phyloP scores from a whole-genome alignment of 2,888 invertebrate species.

The Podotricha telesiphe region DNA sequence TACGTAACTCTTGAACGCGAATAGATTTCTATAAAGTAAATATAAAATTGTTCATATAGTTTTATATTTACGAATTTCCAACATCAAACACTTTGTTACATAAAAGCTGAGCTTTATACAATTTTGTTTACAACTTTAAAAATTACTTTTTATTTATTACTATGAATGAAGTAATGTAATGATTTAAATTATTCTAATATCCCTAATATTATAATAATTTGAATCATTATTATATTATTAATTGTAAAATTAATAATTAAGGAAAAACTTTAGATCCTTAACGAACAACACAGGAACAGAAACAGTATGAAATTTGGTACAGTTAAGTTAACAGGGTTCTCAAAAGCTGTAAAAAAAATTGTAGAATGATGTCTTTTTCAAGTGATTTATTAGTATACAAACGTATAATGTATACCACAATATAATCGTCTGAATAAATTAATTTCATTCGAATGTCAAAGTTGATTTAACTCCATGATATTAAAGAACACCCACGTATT shows the following conservation, averaged over 20 bases:
- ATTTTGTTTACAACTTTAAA: not conserved
- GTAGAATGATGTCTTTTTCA: not conserved
- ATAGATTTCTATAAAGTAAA: constrained; percentile 70
- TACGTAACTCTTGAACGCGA: constrained; percentile 61
- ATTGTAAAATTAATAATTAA: no score
- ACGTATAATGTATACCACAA: not conserved
- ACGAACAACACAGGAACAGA: no score
- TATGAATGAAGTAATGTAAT: not conserved
- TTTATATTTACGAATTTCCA: constrained; percentile 35
- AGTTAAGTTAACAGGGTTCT: no score
- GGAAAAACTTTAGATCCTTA: no score
- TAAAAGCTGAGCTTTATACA: constrained; percentile 57
- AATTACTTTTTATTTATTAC: constrained; percentile 34
- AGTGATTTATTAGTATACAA: constrained; percentile 52
- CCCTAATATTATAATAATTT: no score
- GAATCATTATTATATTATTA: no score
- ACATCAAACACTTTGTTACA: constrained; percentile 70
- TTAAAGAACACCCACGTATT: constrained; percentile 81
- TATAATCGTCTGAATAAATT: constrained; percentile 8
- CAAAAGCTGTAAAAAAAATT: no score
- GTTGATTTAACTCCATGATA: constrained; percentile 70
- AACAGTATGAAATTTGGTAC: no score
- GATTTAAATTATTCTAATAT: no score
- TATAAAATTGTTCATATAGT: constrained; percentile 52
- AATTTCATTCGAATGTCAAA: constrained; percentile 43